Evolutionary conservation across 2,797 vertebrate genomes (phyloP).

Genomic region (Mergus octosetaceus): DNA sequence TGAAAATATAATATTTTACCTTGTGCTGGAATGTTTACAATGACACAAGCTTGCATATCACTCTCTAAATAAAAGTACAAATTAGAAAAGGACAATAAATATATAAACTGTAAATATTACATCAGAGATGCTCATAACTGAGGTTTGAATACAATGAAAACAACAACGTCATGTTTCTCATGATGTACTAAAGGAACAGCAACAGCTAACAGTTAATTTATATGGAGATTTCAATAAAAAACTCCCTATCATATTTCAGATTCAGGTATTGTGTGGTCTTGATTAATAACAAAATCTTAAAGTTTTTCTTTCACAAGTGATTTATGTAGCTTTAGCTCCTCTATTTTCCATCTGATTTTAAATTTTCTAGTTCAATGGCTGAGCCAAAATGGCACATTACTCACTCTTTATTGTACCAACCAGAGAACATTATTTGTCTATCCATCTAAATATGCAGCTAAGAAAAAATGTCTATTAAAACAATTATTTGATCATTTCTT

Average conservation of each 20-base stretch:
- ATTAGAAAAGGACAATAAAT: not conserved
- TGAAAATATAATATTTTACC: not conserved
- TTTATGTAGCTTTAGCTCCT: not conserved
- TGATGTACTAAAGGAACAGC: not conserved
- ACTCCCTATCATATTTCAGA: not conserved
- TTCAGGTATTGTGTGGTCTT: not conserved
- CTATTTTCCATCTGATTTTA: not conserved
- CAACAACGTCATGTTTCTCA: not conserved
- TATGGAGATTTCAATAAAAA: not conserved
- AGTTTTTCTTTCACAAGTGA: not conserved
- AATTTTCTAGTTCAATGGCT: constrained; percentile 3
- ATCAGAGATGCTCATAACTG: not conserved
- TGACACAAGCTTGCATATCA: not conserved
- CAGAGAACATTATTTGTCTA: not conserved
- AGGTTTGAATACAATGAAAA: not conserved
- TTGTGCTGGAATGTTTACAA: not conserved
- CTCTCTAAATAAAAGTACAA: not conserved
- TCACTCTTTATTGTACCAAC: not conserved
- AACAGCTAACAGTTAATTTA: not conserved
- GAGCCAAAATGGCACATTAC: not conserved
- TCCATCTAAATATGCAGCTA: not conserved
- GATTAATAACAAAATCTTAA: not conserved
- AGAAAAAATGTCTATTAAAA: not conserved
- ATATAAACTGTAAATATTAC: not conserved
- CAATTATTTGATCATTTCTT: not conserved